Percentiles rank a stretch among this genome's conserved stretches.
phyloP scores from a whole-genome alignment of 2,113 vertebrate species.

The Neomonachus schauinslandi region DNA sequence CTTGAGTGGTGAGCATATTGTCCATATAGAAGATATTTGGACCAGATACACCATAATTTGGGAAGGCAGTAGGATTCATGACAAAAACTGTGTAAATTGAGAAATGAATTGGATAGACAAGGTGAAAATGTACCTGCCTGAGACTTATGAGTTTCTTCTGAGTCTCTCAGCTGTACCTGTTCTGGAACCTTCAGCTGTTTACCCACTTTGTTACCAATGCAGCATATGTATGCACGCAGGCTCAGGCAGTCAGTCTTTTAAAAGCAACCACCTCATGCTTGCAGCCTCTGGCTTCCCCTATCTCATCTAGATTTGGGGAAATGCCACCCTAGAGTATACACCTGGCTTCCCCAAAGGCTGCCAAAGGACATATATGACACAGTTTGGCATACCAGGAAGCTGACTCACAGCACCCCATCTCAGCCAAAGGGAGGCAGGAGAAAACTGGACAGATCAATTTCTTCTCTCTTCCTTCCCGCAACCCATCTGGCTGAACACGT shows the following conservation, averaged over 20 bases:
- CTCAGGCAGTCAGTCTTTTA: background rate
- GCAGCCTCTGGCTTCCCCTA: background rate
- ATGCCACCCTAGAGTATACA: background rate
- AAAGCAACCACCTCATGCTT: background rate
- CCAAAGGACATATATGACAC: background rate
- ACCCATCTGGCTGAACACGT: background rate
- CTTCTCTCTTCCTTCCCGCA: background rate
- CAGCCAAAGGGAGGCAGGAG: background rate
- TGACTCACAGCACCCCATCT: background rate
- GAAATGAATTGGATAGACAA: background rate
- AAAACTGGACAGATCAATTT: background rate
- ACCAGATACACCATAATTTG: background rate
- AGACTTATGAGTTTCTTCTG: background rate
- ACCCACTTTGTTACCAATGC: background rate
- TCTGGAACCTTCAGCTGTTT: background rate
- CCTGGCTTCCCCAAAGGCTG: background rate
- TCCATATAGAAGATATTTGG: background rate
- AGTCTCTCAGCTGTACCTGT: background rate
- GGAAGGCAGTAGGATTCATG: background rate
- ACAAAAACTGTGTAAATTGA: background rate
- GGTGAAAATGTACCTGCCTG: background rate
- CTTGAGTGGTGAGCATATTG: background rate
- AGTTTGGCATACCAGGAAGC: background rate
- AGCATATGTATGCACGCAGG: fast-evolving
- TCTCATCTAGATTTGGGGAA: background rate